A percentile compares a stretch with the other conserved stretches of the same genome.
Conservation (phyloP, 2,888 invertebrate genomes). For the Crematogaster levior region DNA sequence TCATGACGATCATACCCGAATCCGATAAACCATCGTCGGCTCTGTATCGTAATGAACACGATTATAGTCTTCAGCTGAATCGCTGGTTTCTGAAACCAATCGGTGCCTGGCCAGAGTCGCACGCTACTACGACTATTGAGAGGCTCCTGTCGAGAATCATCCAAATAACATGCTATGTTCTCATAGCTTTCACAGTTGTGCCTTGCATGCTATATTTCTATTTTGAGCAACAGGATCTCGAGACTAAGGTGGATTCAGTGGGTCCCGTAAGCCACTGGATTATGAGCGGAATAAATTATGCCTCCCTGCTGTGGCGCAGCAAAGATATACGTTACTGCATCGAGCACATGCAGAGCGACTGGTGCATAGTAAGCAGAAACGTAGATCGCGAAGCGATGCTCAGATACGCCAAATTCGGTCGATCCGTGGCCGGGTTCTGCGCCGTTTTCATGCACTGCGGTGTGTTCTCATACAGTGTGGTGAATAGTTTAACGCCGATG, state of each 20-base stretch:
- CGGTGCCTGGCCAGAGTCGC: conserved; percentile 61
- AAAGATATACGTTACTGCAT: conserved; percentile 65
- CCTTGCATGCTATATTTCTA: conserved; percentile 64
- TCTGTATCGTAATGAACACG: not conserved
- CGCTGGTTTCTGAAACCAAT: conserved; percentile 61
- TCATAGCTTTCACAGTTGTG: conserved; percentile 62
- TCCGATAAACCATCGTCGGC: not conserved
- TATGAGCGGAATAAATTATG: conserved; percentile 73
- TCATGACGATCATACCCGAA: not conserved
- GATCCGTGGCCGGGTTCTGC: conserved; percentile 53
- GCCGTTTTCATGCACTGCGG: conserved; percentile 60
- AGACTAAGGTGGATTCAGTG: conserved; percentile 63
- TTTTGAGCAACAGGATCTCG: conserved; percentile 64
- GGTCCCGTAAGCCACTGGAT: conserved; percentile 71
- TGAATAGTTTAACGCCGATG: conserved; percentile 21
- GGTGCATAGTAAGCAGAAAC: conserved; percentile 23
- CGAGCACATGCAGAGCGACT: conserved; percentile 62
- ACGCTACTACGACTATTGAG: conserved; percentile 3
- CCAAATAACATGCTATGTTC: conserved; percentile 7
- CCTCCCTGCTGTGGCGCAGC: conserved; percentile 59
- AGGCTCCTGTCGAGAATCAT: not conserved
- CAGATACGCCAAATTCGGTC: conserved; percentile 72
- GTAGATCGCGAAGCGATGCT: conserved; percentile 71
- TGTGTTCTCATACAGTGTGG: conserved; percentile 49
- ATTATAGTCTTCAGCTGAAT: conserved; percentile 58